A percentile compares a stretch with the other conserved stretches of the same genome.
Conservation (phyloP, 2,888 invertebrate genomes). For the Acronicta leporina region DNA sequence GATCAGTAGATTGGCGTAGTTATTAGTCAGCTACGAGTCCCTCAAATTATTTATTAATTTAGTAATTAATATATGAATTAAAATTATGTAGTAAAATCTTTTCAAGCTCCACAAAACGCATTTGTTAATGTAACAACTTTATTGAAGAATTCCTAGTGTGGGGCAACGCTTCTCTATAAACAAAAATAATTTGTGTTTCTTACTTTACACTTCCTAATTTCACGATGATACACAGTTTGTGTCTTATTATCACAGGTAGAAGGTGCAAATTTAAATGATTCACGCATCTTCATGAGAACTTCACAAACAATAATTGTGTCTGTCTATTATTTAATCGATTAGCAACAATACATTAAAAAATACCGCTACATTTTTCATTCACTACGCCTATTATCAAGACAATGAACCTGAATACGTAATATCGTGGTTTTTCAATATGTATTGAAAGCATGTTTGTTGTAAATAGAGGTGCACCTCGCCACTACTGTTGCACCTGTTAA, state of each 20-base stretch:
- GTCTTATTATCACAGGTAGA: neutral
- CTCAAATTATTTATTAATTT: too few relatives aligned
- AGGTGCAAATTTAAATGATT: neutral
- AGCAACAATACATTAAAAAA: conserved; percentile 16
- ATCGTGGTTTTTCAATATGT: neutral
- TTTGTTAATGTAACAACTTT: too few relatives aligned
- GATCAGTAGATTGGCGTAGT: too few relatives aligned
- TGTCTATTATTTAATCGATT: conserved; percentile 22
- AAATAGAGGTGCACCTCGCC: too few relatives aligned
- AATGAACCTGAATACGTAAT: conserved; percentile 28
- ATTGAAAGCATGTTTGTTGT: neutral
- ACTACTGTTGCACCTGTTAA: too few relatives aligned
- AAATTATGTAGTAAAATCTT: too few relatives aligned
- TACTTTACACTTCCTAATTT: neutral
- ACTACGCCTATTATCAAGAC: conserved; percentile 23
- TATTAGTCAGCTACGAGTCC: too few relatives aligned
- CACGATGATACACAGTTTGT: neutral
- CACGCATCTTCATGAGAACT: neutral
- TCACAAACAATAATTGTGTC: neutral
- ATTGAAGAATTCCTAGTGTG: too few relatives aligned
- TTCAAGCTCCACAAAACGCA: too few relatives aligned
- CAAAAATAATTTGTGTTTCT: too few relatives aligned
- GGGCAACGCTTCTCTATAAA: too few relatives aligned
- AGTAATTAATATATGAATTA: too few relatives aligned
- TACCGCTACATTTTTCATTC: conserved; percentile 16